Base-by-base conservation (phyloP, 2,888 invertebrate species). In the Cephonodes hylas region DNA sequence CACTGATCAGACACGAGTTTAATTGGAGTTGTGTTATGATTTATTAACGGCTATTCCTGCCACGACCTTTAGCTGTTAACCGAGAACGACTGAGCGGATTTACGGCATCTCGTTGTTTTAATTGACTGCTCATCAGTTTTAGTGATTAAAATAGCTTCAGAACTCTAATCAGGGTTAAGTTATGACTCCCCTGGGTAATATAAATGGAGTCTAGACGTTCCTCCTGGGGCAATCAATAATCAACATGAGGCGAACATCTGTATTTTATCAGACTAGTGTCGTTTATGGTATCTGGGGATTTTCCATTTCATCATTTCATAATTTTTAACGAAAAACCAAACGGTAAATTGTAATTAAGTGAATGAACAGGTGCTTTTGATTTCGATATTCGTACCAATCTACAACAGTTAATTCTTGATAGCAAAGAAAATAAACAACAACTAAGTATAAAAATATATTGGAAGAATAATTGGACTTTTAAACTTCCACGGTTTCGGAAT, bases 11-110 rank as follows among this genome's bases (percentile, higher is more conserved):
- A 31, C 45, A 27, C 48, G n/a, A 10, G 15, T 13, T 25, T 60
- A 60, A 60, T 60, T 53, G 53, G 22, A 8, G 25, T 53, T 34
- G n/a, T 20, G 31, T 45, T 60, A 60, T 60, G 60, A 60, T 60
- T 60, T 60, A 53, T 38, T 42, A 25, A 10, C 38, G 18, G 38
- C 48, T 60, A 53, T 60, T 53, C 53, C 46, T 38, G 59, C 38
- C 23, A 23, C 42, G 48, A 42, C 48, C 53, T 60, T 53, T 60
- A 18, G 25, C 27, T 18, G 42, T 42, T 27, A 18, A 18, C 25
- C 25, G 53, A n/a, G 20, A n/a, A n/a, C n/a, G n/a, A n/a, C 38
- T 18, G 53, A 18, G 18, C 53, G 7, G 25, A 2, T 53, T 31
- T 53, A 53, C 31, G 18, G 1, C 48, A 27, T 18, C n/a, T 27